These are phyloP conservation scores for Phortica magna DNA, from an alignment of 2,888 invertebrate species.

Conservation along the genomic window DNA sequence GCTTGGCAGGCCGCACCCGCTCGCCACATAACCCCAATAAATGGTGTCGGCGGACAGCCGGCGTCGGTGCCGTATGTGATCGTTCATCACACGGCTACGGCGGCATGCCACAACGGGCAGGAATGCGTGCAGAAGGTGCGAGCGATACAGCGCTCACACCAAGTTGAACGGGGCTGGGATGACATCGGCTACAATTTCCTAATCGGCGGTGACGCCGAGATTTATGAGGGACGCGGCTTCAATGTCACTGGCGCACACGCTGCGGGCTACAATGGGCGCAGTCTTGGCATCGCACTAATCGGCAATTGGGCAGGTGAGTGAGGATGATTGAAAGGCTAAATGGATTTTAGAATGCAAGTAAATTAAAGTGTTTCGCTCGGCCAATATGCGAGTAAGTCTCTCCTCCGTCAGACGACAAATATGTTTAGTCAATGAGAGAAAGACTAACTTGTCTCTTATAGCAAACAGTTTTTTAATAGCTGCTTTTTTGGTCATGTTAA, in stretches of 20 bases:
- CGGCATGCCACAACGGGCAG: slow-evolving; percentile 80
- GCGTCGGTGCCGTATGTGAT: slow-evolving; percentile 83
- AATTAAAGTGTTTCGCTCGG: too few relatives aligned
- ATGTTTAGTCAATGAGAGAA: too few relatives aligned
- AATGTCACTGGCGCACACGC: slow-evolving; percentile 85
- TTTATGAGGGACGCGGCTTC: slow-evolving; percentile 87
- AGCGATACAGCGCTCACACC: slow-evolving; percentile 84
- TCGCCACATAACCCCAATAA: slow-evolving; percentile 39
- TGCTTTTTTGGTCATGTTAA: too few relatives aligned
- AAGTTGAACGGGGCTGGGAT: slow-evolving; percentile 81
- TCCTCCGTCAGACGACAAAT: too few relatives aligned
- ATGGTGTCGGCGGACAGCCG: slow-evolving; percentile 81
- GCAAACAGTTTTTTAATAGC: too few relatives aligned
- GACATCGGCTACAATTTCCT: slow-evolving; percentile 86
- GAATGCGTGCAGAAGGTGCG: slow-evolving; percentile 81
- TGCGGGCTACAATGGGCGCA: slow-evolving; percentile 82
- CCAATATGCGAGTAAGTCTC: too few relatives aligned
- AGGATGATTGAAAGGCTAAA: too few relatives aligned
- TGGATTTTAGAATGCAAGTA: too few relatives aligned
- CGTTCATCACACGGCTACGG: slow-evolving; percentile 85
- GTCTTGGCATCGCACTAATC: slow-evolving; percentile 85
- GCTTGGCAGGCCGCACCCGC: slow-evolving; percentile 45
- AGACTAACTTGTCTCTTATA: too few relatives aligned
- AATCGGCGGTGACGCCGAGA: slow-evolving; percentile 80
- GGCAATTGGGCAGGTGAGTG: slow-evolving; percentile 85